Conservation (phyloP, 2,888 invertebrate species). For the Coecobrya sp. region DNA sequence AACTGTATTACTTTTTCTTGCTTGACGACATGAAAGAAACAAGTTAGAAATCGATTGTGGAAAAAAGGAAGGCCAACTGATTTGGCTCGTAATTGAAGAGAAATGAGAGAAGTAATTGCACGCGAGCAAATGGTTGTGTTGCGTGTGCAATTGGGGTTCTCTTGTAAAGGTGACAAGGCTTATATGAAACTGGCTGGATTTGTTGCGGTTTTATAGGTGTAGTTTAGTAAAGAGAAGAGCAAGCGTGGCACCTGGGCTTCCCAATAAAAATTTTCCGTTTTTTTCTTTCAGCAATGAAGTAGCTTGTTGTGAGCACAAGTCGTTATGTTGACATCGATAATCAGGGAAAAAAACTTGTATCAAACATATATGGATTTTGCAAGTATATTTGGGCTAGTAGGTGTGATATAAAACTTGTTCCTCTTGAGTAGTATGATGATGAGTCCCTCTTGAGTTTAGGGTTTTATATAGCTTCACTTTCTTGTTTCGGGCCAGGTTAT, state of each 20-base stretch:
- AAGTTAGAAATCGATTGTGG: conserved; percentile 10
- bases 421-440: too few species aligned
- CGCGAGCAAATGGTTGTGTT: background rate
- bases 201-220: background rate
- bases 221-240: background rate
- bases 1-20: background rate
- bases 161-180: background rate
- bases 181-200: background rate
- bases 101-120: background rate
- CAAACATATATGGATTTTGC: background rate
- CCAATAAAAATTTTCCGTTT: conserved; percentile 15
- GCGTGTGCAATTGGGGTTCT: background rate
- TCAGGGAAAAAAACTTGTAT: background rate
- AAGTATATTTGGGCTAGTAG: background rate
- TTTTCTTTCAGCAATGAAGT: background rate
- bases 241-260: background rate
- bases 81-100: background rate
- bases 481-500: too few species aligned
- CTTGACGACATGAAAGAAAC: background rate
- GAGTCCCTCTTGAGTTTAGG: too few species aligned
- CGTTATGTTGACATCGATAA: background rate
- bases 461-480: too few species aligned
- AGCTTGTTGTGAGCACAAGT: background rate
- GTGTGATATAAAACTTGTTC: too few species aligned
- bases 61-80: background rate